Percentiles rank a stretch among this genome's conserved stretches.
phyloP scores from a whole-genome alignment of 2,113 vertebrate species.

The Lepus europaeus region DNA sequence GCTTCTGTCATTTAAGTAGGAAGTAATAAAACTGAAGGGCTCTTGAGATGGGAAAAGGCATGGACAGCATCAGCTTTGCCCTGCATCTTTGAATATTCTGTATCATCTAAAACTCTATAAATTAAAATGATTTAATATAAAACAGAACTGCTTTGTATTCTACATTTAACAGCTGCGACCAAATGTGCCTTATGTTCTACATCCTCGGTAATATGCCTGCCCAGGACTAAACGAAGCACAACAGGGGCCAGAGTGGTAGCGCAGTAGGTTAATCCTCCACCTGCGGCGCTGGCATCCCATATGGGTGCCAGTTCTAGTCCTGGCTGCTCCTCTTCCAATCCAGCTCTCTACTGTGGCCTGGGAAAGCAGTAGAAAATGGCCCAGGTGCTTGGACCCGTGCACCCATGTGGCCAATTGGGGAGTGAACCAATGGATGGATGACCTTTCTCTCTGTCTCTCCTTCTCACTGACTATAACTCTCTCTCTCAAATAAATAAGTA shows the following conservation, averaged over 20 bases:
- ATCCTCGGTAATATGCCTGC: not conserved
- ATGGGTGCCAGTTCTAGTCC: too few relatives aligned
- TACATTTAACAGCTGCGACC: constrained; percentile 26
- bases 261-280: too few relatives aligned
- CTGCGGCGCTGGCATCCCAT: too few relatives aligned
- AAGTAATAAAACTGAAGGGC: not conserved
- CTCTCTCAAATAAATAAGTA: too few relatives aligned
- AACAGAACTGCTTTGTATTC: constrained; percentile 27
- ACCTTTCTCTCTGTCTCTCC: too few relatives aligned
- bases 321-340: too few relatives aligned
- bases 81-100: not conserved
- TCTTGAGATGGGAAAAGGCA: not conserved
- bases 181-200: not conserved
- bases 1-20: not conserved
- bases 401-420: too few relatives aligned
- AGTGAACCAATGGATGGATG: too few relatives aligned
- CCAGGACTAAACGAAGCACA: not conserved
- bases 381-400: too few relatives aligned
- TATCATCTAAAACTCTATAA: constrained; percentile 8
- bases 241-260: not conserved
- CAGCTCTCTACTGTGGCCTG: too few relatives aligned
- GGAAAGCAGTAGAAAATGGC: too few relatives aligned
- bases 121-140: constrained; percentile 44
- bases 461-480: too few relatives aligned
- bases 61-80: not conserved